A percentile compares a stretch with the other conserved stretches of the same genome.
These are phyloP conservation scores for Falco columbarius DNA, from an alignment of 2,797 vertebrate species.

Conservation along the genomic window DNA sequence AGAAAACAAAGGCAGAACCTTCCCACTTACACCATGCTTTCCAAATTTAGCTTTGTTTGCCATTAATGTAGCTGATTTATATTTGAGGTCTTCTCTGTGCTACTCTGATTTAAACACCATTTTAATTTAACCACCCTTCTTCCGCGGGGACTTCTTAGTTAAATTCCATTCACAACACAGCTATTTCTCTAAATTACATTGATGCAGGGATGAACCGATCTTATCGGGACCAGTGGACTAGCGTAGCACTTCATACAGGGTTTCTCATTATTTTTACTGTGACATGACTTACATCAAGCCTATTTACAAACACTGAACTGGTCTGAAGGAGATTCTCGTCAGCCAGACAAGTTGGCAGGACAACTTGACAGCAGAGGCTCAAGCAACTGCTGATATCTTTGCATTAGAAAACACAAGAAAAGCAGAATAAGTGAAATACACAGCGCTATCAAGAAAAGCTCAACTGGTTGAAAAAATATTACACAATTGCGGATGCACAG, in stretches of 20 bases:
- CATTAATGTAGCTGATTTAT: background rate
- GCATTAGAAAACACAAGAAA: background rate
- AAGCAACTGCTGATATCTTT: background rate
- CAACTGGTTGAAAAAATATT: background rate
- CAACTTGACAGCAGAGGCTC: slow-evolving; percentile 26
- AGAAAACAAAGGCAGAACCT: background rate
- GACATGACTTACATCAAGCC: slow-evolving; percentile 52
- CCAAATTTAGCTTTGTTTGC: background rate
- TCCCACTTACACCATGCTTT: background rate
- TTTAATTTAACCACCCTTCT: slow-evolving; percentile 17
- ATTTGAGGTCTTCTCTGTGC: background rate
- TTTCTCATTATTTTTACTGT: slow-evolving; percentile 50
- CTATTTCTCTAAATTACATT: slow-evolving; percentile 38
- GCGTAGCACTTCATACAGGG: background rate
- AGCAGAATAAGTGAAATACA: background rate
- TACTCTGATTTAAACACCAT: slow-evolving; percentile 21
- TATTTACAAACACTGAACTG: slow-evolving; percentile 48
- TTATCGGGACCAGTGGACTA: background rate
- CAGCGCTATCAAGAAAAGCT: background rate
- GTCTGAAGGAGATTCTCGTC: slow-evolving; percentile 25
- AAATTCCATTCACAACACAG: slow-evolving; percentile 37
- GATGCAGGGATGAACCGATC: slow-evolving; percentile 20
- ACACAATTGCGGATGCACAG: background rate
- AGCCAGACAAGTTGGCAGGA: slow-evolving; percentile 6
- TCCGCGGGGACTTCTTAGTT: background rate